These are phyloP conservation scores for Acrobasis repandana DNA, from an alignment of 2,888 invertebrate genomes.

Conservation along the genomic window DNA sequence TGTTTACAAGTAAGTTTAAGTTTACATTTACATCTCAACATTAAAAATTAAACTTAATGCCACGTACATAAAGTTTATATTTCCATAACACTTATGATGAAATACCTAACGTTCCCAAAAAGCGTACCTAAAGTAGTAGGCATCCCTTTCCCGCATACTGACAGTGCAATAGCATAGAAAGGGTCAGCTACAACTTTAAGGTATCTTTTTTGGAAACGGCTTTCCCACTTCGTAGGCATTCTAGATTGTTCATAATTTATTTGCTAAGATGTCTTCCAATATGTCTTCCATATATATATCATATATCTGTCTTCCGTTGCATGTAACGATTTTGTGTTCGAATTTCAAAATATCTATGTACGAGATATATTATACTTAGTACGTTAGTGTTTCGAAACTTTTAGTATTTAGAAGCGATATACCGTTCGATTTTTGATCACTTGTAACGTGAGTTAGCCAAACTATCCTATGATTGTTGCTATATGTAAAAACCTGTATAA, in stretches of 20 bases:
- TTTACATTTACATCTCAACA: too few species aligned
- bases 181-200: too few species aligned
- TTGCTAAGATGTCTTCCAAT: slow-evolving; percentile 56
- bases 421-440: slow-evolving; percentile 57
- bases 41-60: too few species aligned
- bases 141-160: too few species aligned
- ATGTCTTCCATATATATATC: slow-evolving; percentile 50
- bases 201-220: too few species aligned
- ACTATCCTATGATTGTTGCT: slow-evolving; percentile 71
- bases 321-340: slow-evolving; percentile 5
- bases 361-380: slow-evolving; percentile 29
- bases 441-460: slow-evolving; percentile 59
- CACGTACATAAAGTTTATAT: too few species aligned
- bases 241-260: slow-evolving; percentile 15
- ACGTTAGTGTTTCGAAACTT: slow-evolving; percentile 42
- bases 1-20: too few species aligned
- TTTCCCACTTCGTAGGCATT: too few species aligned
- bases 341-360: slow-evolving; percentile 25
- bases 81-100: too few species aligned
- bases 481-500: slow-evolving; percentile 77
- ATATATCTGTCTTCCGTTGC: slow-evolving; percentile 48
- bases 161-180: too few species aligned
- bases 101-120: too few species aligned
- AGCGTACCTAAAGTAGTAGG: too few species aligned
- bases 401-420: slow-evolving; percentile 62